A percentile compares a stretch with the other conserved stretches of the same genome.
phyloP scores from a whole-genome alignment of 2,113 vertebrate species.

The Synodontis membranacea region DNA sequence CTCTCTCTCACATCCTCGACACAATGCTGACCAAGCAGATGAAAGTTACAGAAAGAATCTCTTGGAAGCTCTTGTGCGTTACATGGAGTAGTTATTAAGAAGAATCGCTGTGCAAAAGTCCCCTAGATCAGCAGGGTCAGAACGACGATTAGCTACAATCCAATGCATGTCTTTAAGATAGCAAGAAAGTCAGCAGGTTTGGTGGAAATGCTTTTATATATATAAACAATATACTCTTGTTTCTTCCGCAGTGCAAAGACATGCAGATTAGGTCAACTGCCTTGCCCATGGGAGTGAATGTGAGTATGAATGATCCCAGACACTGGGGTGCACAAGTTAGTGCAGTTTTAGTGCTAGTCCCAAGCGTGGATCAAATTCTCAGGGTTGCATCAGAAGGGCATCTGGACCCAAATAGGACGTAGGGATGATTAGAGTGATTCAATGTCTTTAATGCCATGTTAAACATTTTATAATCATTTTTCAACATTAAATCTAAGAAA shows the following conservation, averaged over 20 bases:
- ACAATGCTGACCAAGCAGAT: conserved; percentile 43
- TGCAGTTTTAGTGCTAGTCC: no score
- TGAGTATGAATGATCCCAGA: no score
- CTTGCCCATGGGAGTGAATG: no score
- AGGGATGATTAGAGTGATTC: not conserved
- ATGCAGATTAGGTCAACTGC: no score
- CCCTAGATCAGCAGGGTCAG: not conserved
- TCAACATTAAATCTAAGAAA: not conserved
- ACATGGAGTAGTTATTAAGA: conserved; percentile 10
- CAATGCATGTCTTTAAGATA: not conserved
- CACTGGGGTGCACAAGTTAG: no score
- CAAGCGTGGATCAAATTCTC: no score
- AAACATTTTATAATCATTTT: not conserved
- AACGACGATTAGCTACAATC: no score
- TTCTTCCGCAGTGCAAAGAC: no score
- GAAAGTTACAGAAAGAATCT: conserved; percentile 17
- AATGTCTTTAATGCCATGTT: not conserved
- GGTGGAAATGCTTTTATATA: not conserved
- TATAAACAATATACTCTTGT: no score
- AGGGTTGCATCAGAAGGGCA: no score
- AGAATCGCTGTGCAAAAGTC: not conserved
- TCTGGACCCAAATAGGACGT: no score
- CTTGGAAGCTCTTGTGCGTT: conserved; percentile 4
- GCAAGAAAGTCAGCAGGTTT: not conserved
- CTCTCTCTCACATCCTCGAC: conserved; percentile 4